These are phyloP conservation scores for Laticauda laticaudata DNA, from an alignment of 2,113 vertebrate genomes.

Conservation along the genomic window DNA sequence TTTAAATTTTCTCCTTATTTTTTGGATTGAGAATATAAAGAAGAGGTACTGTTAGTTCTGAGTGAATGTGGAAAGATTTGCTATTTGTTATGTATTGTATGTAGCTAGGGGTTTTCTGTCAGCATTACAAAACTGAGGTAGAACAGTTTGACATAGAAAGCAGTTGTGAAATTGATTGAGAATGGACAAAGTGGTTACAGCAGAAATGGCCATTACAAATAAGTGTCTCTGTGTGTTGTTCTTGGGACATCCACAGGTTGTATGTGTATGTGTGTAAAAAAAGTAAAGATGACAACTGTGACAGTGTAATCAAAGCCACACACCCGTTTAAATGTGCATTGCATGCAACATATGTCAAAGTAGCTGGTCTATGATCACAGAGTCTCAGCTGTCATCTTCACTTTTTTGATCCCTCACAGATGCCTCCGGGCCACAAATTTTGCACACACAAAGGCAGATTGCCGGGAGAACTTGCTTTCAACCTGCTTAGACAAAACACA, in stretches of 20 bases:
- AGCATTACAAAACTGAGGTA: neutral
- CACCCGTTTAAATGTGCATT: neutral
- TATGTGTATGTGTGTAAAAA: neutral
- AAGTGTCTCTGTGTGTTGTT: neutral
- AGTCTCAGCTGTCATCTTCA: neutral
- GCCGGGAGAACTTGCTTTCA: neutral
- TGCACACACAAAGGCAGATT: neutral
- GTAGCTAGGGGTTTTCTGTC: neutral
- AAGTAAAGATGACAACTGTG: neutral
- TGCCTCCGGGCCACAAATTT: neutral
- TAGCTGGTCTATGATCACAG: neutral
- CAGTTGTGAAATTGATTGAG: neutral
- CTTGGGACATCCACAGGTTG: neutral
- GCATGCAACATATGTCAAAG: neutral
- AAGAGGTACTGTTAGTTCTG: neutral
- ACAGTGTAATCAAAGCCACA: neutral
- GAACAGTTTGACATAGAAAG: neutral
- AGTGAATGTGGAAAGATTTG: neutral
- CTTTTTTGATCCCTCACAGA: neutral
- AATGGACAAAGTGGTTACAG: neutral
- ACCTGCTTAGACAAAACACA: neutral
- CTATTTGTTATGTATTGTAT: neutral
- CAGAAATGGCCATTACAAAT: neutral
- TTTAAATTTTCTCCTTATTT: neutral
- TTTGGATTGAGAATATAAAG: neutral